Conservation (phyloP, 2,797 vertebrate species). For the Notamacropus eugenii region DNA sequence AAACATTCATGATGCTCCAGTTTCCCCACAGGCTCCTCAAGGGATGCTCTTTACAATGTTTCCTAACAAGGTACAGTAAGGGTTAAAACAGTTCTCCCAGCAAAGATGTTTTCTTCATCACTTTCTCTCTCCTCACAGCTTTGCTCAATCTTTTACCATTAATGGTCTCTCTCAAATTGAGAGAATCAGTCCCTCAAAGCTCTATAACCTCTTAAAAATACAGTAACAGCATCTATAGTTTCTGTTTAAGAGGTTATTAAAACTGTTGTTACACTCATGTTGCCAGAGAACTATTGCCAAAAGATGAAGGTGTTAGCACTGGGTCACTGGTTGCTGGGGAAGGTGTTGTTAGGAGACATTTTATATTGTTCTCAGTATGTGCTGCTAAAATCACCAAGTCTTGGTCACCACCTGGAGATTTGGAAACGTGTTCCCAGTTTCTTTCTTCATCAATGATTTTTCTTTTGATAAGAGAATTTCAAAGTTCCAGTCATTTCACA, state of each 20-base stretch:
- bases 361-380: neutral
- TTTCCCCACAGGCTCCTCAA: neutral
- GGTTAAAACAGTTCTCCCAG: neutral
- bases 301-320: neutral
- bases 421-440: neutral
- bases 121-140: neutral
- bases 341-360: neutral
- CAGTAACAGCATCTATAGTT: neutral
- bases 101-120: neutral
- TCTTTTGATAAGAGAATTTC: neutral
- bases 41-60: neutral
- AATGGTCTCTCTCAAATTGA: neutral
- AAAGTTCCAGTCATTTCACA: neutral
- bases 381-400: neutral
- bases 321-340: too few species aligned
- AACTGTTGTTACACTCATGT: neutral
- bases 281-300: neutral
- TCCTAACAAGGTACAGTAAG: neutral
- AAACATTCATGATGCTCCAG: neutral
- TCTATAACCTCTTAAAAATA: neutral
- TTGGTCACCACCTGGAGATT: neutral
- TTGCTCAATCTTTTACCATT: conserved; percentile 15
- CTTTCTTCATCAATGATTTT: neutral
- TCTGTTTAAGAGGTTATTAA: neutral
- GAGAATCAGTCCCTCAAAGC: neutral